A percentile compares a stretch with the other conserved stretches of the same genome.
These are phyloP conservation scores for Phrynosoma blainvillii DNA, from an alignment of 2,113 vertebrate genomes.

Conservation along the genomic window DNA sequence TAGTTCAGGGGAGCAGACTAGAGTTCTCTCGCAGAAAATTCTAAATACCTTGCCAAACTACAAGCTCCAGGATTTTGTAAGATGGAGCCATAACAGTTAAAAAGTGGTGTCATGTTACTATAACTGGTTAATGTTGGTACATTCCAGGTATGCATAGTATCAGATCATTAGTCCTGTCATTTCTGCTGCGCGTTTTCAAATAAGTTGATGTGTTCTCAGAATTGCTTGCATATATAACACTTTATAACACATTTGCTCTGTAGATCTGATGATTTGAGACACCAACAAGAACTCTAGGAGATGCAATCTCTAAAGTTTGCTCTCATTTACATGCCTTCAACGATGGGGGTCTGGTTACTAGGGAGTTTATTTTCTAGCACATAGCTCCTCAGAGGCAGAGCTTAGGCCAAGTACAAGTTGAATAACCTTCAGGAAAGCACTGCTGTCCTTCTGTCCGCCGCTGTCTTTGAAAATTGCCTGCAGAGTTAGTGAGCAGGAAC, in stretches of 20 bases:
- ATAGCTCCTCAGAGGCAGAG: slow-evolving; percentile 61
- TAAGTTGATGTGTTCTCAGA: background rate
- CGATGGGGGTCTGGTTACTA: slow-evolving; percentile 44
- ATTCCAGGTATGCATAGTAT: rapidly evolving
- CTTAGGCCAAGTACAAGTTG: slow-evolving; percentile 93
- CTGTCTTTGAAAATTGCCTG: slow-evolving; percentile 99
- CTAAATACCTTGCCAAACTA: no score
- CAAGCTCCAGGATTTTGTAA: no score
- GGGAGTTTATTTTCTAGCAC: slow-evolving; percentile 63
- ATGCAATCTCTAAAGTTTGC: slow-evolving; percentile 50
- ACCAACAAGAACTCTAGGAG: background rate
- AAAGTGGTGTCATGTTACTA: no score
- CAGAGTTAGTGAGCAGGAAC: slow-evolving; percentile 99
- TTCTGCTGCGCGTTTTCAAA: slow-evolving; percentile 9
- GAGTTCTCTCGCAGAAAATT: no score
- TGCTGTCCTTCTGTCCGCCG: slow-evolving; percentile 92
- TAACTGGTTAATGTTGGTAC: no score
- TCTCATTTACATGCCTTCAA: slow-evolving; percentile 15
- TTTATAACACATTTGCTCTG: background rate
- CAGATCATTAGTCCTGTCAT: background rate
- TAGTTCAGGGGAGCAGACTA: no score
- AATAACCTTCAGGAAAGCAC: slow-evolving; percentile 99
- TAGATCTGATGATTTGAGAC: rapidly evolving
- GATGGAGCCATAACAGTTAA: no score
- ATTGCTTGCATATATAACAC: slow-evolving; percentile 13